Conservation (phyloP, 2,113 vertebrate genomes). For the Ictidomys tridecemlineatus region DNA sequence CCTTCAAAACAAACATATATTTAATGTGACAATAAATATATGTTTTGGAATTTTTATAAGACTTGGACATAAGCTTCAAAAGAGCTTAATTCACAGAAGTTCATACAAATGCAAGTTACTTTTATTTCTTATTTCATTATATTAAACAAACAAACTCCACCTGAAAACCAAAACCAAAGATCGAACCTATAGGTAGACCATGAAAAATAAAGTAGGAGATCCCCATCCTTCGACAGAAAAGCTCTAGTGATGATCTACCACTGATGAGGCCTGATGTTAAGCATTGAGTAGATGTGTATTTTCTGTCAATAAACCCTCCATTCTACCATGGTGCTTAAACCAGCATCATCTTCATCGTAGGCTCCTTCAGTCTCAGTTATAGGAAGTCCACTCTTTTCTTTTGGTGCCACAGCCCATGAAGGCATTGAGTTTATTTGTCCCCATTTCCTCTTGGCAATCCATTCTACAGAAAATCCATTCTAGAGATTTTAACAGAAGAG, state of each 20-base stretch:
- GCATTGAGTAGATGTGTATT: background rate
- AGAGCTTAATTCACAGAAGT: background rate
- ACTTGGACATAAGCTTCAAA: background rate
- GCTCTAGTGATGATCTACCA: background rate
- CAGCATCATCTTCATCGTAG: too few species aligned
- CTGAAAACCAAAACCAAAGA: conserved; percentile 18
- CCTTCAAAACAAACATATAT: background rate
- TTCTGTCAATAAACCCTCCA: too few species aligned
- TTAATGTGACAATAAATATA: background rate
- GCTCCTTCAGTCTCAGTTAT: too few species aligned
- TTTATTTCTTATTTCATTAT: conserved; percentile 31
- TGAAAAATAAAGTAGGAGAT: background rate
- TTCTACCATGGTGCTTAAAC: too few species aligned
- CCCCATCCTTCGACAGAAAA: background rate
- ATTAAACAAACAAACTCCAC: background rate
- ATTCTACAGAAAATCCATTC: too few species aligned
- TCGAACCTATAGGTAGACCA: background rate
- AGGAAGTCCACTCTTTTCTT: too few species aligned
- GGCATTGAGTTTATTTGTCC: too few species aligned
- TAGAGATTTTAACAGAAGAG: background rate
- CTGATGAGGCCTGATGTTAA: background rate
- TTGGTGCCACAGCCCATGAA: too few species aligned
- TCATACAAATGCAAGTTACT: background rate
- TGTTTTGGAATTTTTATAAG: background rate
- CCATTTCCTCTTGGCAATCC: too few species aligned